These are phyloP conservation scores for Paraplagusia blochii DNA, from an alignment of 2,113 vertebrate genomes.

Conservation along the genomic window DNA sequence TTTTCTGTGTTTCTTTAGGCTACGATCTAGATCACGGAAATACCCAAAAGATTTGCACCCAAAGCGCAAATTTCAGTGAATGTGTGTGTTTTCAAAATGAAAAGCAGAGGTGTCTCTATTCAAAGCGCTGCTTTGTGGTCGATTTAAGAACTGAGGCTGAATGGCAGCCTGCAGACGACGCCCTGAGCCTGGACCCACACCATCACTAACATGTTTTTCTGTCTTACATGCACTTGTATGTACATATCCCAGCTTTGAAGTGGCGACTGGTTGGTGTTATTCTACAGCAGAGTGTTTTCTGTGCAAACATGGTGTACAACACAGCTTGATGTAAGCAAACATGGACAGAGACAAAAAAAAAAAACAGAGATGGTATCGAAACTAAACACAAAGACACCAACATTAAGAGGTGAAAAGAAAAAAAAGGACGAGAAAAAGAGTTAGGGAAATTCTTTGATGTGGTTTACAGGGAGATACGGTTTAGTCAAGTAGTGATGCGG, in stretches of 20 bases:
- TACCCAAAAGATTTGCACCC: no score
- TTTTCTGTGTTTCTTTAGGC: no score
- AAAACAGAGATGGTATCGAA: constrained; percentile 36
- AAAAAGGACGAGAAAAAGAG: constrained; percentile 19
- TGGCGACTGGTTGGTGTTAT: constrained; percentile 7
- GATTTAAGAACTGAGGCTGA: constrained; percentile 25
- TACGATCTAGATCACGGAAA: no score
- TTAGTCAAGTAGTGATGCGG: constrained; percentile 42
- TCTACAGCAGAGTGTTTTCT: constrained; percentile 8
- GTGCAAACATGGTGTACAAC: constrained; percentile 35
- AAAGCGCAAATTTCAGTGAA: no score
- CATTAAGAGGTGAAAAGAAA: constrained; percentile 4
- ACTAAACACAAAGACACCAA: constrained; percentile 23
- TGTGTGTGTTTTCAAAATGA: constrained; percentile 32
- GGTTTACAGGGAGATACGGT: constrained; percentile 13
- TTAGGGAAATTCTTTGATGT: constrained; percentile 48
- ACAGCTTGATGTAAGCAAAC: constrained; percentile 7
- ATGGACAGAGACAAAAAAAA: constrained; percentile 7
- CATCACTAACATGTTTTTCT: constrained; percentile 31
- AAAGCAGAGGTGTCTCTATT: constrained; percentile 55
- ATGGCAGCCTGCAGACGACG: constrained; percentile 23
- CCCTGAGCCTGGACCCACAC: constrained; percentile 18
- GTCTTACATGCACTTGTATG: constrained; percentile 4
- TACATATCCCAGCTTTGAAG: constrained; percentile 24
- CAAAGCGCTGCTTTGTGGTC: constrained; percentile 58